A percentile compares a stretch with the other conserved stretches of the same genome.
Conservation (phyloP, 2,113 vertebrate species). For the Microcebus murinus region DNA sequence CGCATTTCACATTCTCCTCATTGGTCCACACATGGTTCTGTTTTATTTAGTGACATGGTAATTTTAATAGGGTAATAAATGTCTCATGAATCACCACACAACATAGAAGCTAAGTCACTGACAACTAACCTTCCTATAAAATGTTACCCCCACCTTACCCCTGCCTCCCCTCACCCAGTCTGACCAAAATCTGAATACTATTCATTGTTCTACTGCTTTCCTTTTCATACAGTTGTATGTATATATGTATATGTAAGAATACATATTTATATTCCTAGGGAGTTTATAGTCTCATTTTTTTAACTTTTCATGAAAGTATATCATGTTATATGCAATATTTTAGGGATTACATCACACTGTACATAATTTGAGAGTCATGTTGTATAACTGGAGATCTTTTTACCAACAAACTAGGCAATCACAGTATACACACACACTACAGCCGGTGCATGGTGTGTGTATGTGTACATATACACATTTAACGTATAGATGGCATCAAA, state of each 20-base stretch:
- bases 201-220: not conserved
- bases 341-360: not conserved
- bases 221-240: not conserved
- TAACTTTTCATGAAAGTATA: not conserved
- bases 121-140: not conserved
- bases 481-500: not conserved
- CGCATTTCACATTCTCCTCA: not conserved
- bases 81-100: not conserved
- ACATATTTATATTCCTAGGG: not conserved
- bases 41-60: slow-evolving; percentile 36
- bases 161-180: not conserved
- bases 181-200: not conserved
- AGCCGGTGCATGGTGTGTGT: not conserved
- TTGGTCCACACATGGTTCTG: not conserved
- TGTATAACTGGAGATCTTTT: not conserved
- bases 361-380: not conserved
- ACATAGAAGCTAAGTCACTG: not conserved
- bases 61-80: not conserved
- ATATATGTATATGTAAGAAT: not conserved
- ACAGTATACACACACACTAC: not conserved
- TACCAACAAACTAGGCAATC: not conserved
- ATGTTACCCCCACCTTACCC: not conserved
- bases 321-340: not conserved
- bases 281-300: not conserved
- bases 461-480: not conserved